Base-by-base conservation (phyloP, 2,113 vertebrate genomes). In the Edolisoma coerulescens region DNA sequence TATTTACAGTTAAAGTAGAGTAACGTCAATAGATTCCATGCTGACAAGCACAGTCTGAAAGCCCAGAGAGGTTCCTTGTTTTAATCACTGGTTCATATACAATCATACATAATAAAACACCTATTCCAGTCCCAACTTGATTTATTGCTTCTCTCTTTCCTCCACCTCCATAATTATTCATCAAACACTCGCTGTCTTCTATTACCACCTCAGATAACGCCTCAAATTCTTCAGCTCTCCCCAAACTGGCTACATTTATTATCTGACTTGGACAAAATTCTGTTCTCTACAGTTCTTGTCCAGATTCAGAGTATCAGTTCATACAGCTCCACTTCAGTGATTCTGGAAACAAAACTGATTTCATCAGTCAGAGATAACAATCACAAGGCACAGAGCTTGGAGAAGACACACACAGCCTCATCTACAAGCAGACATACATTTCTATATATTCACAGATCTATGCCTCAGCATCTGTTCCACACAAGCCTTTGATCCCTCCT, bases 21-120 rank as follows among this genome's bases (percentile, higher is more conserved):
- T 33, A 68, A 89, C 3, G 0, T 50, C 61, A 84, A 91, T 65
- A 95, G 77, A 82, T 91, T 78, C 70, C 49, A 57, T 0, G 4
- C 80, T 87, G 84, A 87, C 70, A 91, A 93, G 84, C 60, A 89
- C 35, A 26, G 45, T 8, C 64, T 84, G 87, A 87, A 93, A 93
- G 78, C 77, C 53, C 61, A 56, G 69, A 84, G 65, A 94, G 26
- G 16, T 87, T 93, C 81, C 90, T 89, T 95, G 69, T 95, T 89
- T 96, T 95, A 96, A 94, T 91, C 94, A 89, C 61, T 87, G 52
- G 69, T 93, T 95, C 89, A 84, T 73, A 87, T 19, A 89, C 74
- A 93, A 65, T 57, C 93, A 95, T 84, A 87, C 81, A 95, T 92
- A 90, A 91, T 87, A 94, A 95, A 96, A 89, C 91, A 93, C 53